Conservation (phyloP, 1,140 invertebrate genomes). For the Macrobrachium rosenbergii region DNA sequence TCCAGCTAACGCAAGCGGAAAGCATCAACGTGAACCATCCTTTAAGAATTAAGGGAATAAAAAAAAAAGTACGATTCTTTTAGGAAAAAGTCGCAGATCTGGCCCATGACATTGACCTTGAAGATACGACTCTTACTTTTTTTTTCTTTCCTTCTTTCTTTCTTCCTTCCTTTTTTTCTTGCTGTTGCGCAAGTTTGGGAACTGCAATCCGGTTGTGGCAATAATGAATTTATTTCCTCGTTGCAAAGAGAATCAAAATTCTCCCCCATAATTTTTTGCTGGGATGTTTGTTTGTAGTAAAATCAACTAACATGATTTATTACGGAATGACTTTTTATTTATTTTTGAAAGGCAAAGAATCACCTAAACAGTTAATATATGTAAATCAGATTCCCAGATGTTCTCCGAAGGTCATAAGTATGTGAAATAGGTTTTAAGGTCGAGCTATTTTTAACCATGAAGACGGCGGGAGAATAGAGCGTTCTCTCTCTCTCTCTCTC, state of each 20-base stretch:
- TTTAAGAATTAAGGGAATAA: neutral
- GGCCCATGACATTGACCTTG: conserved; percentile 34
- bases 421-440: too few species aligned
- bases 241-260: neutral
- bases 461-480: too few species aligned
- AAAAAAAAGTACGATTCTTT: conserved; percentile 14
- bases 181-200: neutral
- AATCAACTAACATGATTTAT: too few species aligned
- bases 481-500: too few species aligned
- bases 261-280: neutral
- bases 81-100: conserved; percentile 14
- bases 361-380: too few species aligned
- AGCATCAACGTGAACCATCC: neutral
- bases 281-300: neutral
- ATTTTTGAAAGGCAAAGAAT: too few species aligned
- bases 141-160: neutral
- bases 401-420: too few species aligned
- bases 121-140: conserved; percentile 11
- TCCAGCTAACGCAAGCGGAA: neutral
- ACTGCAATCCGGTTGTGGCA: conserved; percentile 11
- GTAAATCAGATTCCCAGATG: too few species aligned
- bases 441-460: too few species aligned
- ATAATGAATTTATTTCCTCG: conserved; percentile 2
- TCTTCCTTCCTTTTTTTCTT: too few species aligned
- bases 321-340: too few species aligned